Base-by-base conservation (phyloP, 2,888 invertebrate genomes). In the Heteromyza rotundicornis region DNA sequence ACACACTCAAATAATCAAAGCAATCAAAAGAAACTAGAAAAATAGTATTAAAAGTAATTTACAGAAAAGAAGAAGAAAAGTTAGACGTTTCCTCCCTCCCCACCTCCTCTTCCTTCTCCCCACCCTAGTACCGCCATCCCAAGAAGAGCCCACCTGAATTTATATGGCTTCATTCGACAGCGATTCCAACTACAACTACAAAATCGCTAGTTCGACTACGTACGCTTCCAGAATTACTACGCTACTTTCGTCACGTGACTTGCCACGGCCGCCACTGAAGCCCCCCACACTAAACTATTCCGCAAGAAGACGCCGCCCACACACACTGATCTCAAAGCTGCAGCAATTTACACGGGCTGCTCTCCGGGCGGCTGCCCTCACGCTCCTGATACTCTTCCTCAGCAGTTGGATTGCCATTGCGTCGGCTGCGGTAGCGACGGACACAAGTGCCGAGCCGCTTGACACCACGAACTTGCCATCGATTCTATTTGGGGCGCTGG, bases 341-440 rank as follows among this genome's bases (percentile, higher is more conserved):
- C 62, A 44, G 16, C 56, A 23, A 16, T 49, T 40, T 14, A 20
- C 36, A 50, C 10, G 53, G 16, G 53, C 63, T 40, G 52, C 55
- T 3, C 63, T 64, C 8, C 65, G 58, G 32, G 64, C 66, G 24
- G 68, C 70, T 62, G 70, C 73, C 7, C 64, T 77, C 52, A 74
- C 75, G 44, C 67, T 77, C 59, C 64, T 76, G 57, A 65, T 72
- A 36, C 68, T 77, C 36, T 61, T 64, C 12, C 62, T 76, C 40
- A 76, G 76, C 70, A 73, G 75, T 65, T 74, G 76, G 63, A 70
- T 76, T 47, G 74, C 77, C 51, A 69, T 66, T 64, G 71, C 49
- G 16, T 60, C 62, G 17, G 58, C 62, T 27, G 32, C 51, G 40
- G 40, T 50, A 51, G n/a, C 54, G 22, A 47, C 52, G 51, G 20